Evolutionary conservation across 2,113 vertebrate species (phyloP), one percentile per base, ranked within the genome.

Genomic region (Boleophthalmus pectinirostris): DNA sequence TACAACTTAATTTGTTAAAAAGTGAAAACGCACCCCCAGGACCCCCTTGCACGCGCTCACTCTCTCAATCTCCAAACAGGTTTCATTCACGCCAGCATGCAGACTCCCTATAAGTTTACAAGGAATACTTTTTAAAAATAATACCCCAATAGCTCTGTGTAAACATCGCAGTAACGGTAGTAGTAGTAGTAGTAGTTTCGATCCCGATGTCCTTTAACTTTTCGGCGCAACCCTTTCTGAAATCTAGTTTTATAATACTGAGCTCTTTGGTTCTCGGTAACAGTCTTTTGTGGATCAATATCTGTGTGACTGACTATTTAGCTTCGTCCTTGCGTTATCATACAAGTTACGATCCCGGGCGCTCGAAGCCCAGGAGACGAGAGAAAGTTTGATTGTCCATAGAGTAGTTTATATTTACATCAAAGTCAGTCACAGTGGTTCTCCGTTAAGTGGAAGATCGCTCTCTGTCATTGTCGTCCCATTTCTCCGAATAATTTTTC

Each of bases 221-320:
- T 46, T 53, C 51, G 18, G 7, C 51, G n/a, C 51, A 29, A 51
- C 15, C 61, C 35, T 75, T 74, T 74, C 80, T 51, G 23, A 70
- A 71, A 75, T 47, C 67, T 61, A 61, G 58, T 58, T 43, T 43
- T 58, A 58, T 85, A 82, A 81, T 35, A 79, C 85, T 80, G 67
- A 67, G 82, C 90, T 90, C 89, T 91, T 91, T 91, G 90, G 90
- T 90, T 91, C 86, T 87, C 88, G 74, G 75, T 90, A 91, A 91
- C 90, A 90, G 90, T 90, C 88, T 66, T 58, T 58, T 87, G 80
- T 83, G 75, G 75, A 68, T 85, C 77, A 60, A 67, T 75, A 74
- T 85, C 49, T 77, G 80, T 79, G 84, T 82, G 87, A 80, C 78
- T 83, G 74, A 60, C 68, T 77, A 53, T 21, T 49, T 66, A 72